Evolutionary conservation across 2,113 vertebrate species (phyloP).

Genomic region (Prietella phreatophila): DNA sequence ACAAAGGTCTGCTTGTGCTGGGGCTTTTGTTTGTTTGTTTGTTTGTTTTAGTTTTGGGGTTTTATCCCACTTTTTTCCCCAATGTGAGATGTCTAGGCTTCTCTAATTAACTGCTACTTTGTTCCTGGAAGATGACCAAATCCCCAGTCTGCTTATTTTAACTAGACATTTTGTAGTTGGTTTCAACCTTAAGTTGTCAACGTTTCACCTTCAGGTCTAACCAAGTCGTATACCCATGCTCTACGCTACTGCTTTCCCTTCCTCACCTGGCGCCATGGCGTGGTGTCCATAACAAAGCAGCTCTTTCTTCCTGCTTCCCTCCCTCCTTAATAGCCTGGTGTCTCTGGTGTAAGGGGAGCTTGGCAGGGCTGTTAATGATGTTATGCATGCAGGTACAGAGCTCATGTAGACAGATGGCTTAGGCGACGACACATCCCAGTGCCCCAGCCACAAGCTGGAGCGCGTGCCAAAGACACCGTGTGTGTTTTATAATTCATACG

Average conservation of each 20-base stretch:
- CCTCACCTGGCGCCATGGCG: constrained; percentile 40
- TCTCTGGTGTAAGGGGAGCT: constrained; percentile 26
- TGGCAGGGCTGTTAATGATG: constrained; percentile 54
- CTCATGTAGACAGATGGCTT: constrained; percentile 57
- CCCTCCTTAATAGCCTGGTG: constrained; percentile 33
- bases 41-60: not conserved
- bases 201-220: constrained; percentile 23
- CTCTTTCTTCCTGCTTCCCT: constrained; percentile 29
- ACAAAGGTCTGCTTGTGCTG: not conserved
- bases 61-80: not conserved
- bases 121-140: constrained; percentile 4
- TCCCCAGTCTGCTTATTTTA: constrained; percentile 11
- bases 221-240: not conserved
- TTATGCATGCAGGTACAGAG: constrained; percentile 22
- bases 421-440: constrained; percentile 47
- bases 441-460: constrained; percentile 20
- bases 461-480: constrained; percentile 25
- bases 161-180: not conserved
- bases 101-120: not conserved
- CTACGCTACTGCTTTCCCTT: not conserved
- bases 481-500: constrained; percentile 51
- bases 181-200: not conserved
- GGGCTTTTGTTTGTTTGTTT: not conserved
- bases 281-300: constrained; percentile 46
- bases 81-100: not conserved